Conservation (phyloP, 2,888 invertebrate genomes). For the Leptodirus hochenwartii region DNA sequence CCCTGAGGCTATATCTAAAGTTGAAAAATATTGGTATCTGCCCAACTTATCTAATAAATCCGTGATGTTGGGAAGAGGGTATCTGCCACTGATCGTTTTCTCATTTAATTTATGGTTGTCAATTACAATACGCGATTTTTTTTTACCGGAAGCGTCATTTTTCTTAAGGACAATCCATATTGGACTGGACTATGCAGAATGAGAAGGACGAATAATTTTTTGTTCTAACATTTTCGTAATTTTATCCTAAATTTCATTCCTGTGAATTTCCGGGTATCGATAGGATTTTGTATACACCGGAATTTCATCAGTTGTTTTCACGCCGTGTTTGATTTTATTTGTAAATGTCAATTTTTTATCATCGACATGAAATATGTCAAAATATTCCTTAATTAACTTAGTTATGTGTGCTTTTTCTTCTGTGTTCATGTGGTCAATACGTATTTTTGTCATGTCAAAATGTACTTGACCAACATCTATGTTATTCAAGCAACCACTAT, state of each 20-base stretch:
- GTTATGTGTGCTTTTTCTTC: constrained; percentile 5
- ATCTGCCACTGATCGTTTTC: constrained; percentile 17
- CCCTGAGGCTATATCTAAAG: constrained; percentile 14
- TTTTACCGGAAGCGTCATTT: constrained; percentile 17
- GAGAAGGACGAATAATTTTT: constrained; percentile 17
- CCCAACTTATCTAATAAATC: constrained; percentile 19
- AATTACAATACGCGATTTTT: constrained; percentile 19
- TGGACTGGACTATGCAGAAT: constrained; percentile 20
- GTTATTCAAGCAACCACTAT: no score
- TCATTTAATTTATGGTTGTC: constrained; percentile 18
- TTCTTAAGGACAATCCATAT: constrained; percentile 23
- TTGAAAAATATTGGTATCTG: constrained; percentile 15
- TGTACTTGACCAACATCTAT: no score
- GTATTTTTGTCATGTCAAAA: no score
- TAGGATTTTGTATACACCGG: constrained; percentile 16
- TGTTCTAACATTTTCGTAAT: constrained; percentile 17
- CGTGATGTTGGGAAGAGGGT: constrained; percentile 16
- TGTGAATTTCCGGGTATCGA: constrained; percentile 15
- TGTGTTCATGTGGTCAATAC: no score
- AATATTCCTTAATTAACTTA: constrained; percentile 5
- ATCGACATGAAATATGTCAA: constrained; percentile 11
- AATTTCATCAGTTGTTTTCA: constrained; percentile 13
- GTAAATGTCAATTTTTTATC: constrained; percentile 9
- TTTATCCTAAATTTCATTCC: constrained; percentile 18
- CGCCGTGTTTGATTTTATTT: constrained; percentile 15